phyloP scores from a whole-genome alignment of 2,888 invertebrate species.

The Polydrusus tereticollis region DNA sequence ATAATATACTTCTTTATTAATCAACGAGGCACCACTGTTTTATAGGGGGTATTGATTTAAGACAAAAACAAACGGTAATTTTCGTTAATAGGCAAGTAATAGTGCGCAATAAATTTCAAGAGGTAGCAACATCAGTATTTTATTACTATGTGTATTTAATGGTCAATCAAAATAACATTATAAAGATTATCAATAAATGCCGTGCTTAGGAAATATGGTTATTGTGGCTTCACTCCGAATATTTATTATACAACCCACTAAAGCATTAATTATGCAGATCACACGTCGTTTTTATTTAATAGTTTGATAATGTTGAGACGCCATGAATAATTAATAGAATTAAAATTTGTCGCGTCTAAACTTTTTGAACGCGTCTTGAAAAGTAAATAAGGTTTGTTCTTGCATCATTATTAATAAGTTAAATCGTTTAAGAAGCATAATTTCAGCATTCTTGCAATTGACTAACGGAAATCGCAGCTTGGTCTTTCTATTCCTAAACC shows the following conservation, averaged over 20 bases:
- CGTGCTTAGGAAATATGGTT: conserved; percentile 30
- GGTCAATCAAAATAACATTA: conserved; percentile 34
- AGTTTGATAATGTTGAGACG: conserved; percentile 34
- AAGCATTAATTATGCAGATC: conserved; percentile 40
- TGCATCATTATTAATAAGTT: too few species aligned
- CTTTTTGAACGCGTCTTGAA: too few species aligned
- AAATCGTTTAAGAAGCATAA: too few species aligned
- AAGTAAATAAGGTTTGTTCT: neutral
- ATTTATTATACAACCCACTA: conserved; percentile 38
- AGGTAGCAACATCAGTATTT: conserved; percentile 24
- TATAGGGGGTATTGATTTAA: conserved; percentile 6
- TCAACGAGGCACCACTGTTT: neutral
- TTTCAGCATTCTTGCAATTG: too few species aligned
- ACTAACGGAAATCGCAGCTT: too few species aligned
- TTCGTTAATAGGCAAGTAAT: conserved; percentile 21
- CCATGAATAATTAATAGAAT: conserved; percentile 32
- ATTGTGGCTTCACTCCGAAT: conserved; percentile 29
- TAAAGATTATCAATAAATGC: conserved; percentile 28
- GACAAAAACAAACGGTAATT: conserved; percentile 14
- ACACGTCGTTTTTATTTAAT: conserved; percentile 38
- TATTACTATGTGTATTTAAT: conserved; percentile 31
- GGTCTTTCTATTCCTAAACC: too few species aligned
- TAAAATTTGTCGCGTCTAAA: conserved; percentile 2
- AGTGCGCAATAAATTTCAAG: conserved; percentile 16
- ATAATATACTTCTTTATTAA: too few species aligned